Conservation (phyloP, 2,797 vertebrate species). For the Fistularia commersonii region DNA sequence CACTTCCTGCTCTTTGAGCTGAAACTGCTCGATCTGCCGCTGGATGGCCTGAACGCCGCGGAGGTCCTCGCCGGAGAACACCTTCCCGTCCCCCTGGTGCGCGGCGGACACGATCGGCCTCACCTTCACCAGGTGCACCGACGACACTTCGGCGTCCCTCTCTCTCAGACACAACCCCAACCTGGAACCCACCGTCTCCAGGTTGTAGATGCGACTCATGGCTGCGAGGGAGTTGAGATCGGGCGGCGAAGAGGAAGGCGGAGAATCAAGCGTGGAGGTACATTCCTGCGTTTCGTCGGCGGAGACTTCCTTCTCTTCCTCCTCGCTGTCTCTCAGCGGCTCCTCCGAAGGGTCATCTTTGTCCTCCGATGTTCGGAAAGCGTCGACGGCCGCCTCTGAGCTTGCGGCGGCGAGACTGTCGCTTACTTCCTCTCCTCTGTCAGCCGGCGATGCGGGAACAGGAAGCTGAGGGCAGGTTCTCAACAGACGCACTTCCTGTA, state of each 20-base stretch:
- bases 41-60: slow-evolving; percentile 66
- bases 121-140: slow-evolving; percentile 62
- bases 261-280: slow-evolving; percentile 33
- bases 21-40: slow-evolving; percentile 72
- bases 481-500: slow-evolving; percentile 67
- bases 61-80: slow-evolving; percentile 47
- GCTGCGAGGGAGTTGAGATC: slow-evolving; percentile 53
- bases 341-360: slow-evolving; percentile 28
- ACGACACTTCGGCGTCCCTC: slow-evolving; percentile 48
- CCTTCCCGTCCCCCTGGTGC: slow-evolving; percentile 37
- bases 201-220: slow-evolving; percentile 79
- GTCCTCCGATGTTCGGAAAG: slow-evolving; percentile 34
- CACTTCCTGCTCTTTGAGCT: slow-evolving; percentile 68
- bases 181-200: slow-evolving; percentile 66
- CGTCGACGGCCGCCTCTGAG: slow-evolving; percentile 25
- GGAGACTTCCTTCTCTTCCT: slow-evolving; percentile 23
- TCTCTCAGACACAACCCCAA: slow-evolving; percentile 63
- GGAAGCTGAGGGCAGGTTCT: slow-evolving; percentile 74
- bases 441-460: slow-evolving; percentile 57
- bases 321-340: slow-evolving; percentile 18
- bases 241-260: slow-evolving; percentile 47
- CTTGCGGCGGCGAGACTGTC: slow-evolving; percentile 10
- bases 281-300: slow-evolving; percentile 49
- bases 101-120: slow-evolving; percentile 48
- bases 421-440: slow-evolving; percentile 58